Conservation (phyloP, 2,888 invertebrate species). For the Sesamia inferens region DNA sequence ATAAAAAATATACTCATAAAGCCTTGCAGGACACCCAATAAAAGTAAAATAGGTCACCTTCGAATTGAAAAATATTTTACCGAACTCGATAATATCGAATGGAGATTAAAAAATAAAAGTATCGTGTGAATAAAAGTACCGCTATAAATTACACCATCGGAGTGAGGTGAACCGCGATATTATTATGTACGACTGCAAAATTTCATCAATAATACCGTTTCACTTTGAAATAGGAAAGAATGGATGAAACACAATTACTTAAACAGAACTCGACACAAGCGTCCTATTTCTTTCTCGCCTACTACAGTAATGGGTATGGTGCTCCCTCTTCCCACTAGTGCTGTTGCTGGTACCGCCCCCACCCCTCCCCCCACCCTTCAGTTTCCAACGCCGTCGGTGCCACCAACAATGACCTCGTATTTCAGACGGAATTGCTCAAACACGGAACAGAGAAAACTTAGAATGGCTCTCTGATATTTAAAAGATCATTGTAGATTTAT, state of each 20-base stretch:
- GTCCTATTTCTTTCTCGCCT: constrained; percentile 88
- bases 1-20: constrained; percentile 3
- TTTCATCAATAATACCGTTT: constrained; percentile 70
- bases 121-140: constrained; percentile 46
- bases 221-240: constrained; percentile 79
- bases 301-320: constrained; percentile 86
- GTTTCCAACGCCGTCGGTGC: constrained; percentile 85
- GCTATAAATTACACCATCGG: constrained; percentile 37
- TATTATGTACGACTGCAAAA: constrained; percentile 65
- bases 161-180: constrained; percentile 45
- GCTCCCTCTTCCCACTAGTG: constrained; percentile 73
- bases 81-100: constrained; percentile 31
- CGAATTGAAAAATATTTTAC: constrained; percentile 40
- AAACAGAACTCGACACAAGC: constrained; percentile 86
- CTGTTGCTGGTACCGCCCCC: constrained; percentile 72
- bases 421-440: constrained; percentile 89
- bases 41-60: constrained; percentile 42
- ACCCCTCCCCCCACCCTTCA: constrained; percentile 73
- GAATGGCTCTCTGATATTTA: constrained; percentile 80
- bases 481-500: constrained; percentile 60
- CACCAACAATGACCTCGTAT: constrained; percentile 90
- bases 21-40: constrained; percentile 8
- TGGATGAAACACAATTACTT: constrained; percentile 88
- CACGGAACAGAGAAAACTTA: constrained; percentile 86
- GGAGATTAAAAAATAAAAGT: constrained; percentile 37